These are phyloP conservation scores for Melieria crassipennis DNA, from an alignment of 2,888 invertebrate genomes.

Conservation along the genomic window DNA sequence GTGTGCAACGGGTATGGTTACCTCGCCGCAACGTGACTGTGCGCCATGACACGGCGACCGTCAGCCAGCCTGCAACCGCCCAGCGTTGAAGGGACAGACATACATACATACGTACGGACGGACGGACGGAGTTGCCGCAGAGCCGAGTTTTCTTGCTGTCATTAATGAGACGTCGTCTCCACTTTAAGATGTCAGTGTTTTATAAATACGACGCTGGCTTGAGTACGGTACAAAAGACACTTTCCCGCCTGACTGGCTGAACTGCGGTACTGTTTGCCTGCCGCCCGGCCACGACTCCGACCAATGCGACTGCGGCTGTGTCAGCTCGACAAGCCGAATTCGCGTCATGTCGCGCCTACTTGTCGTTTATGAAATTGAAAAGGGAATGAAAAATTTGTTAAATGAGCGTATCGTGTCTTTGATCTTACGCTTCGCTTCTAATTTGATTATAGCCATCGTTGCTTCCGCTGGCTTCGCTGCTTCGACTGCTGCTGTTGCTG, in stretches of 20 bases:
- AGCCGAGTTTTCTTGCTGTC: constrained; percentile 30
- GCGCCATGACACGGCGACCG: background rate
- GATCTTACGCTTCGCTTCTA: constrained; percentile 46
- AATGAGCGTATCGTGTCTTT: constrained; percentile 43
- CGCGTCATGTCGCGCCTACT: constrained; percentile 34
- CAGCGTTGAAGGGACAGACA: background rate
- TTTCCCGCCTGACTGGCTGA: constrained; percentile 1
- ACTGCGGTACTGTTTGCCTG: constrained; percentile 7
- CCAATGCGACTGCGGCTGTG: constrained; percentile 3
- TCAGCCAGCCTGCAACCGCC: too few relatives aligned
- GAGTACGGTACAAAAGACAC: constrained; percentile 24
- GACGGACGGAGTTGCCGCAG: constrained; percentile 9
- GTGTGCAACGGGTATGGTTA: constrained; percentile 14
- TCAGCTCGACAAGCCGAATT: constrained; percentile 19
- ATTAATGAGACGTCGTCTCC: constrained; percentile 36
- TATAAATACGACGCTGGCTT: constrained; percentile 27
- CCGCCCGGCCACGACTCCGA: background rate
- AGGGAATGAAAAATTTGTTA: constrained; percentile 35
- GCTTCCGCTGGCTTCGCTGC: constrained; percentile 11
- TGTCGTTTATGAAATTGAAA: constrained; percentile 33
- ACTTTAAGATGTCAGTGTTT: constrained; percentile 34
- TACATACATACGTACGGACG: background rate
- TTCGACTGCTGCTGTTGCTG: background rate
- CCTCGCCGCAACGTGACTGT: constrained; percentile 13
- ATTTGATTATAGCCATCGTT: constrained; percentile 58